Evolutionary conservation across 2,113 vertebrate genomes (phyloP).

Genomic region (Carollia perspicillata): DNA sequence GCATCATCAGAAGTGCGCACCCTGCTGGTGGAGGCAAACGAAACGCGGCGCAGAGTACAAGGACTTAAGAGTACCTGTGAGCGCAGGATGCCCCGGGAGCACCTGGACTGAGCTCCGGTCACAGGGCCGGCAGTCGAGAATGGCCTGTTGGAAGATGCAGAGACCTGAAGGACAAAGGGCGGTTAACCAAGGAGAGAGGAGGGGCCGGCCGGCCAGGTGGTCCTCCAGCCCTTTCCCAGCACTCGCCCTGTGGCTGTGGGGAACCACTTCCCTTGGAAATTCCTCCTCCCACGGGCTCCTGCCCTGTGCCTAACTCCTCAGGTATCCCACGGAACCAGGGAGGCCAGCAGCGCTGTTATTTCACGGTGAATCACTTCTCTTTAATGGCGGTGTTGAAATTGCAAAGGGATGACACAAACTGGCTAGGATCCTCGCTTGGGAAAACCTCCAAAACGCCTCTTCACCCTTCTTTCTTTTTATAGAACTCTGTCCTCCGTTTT

Average conservation of each 20-base stretch:
- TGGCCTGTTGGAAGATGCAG: not conserved
- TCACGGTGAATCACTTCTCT: slow-evolving; percentile 63
- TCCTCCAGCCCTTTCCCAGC: not conserved
- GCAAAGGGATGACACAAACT: slow-evolving; percentile 29
- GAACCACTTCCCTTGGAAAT: not conserved
- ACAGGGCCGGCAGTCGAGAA: not conserved
- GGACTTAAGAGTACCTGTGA: too few relatives aligned
- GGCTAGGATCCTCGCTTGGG: slow-evolving; percentile 56
- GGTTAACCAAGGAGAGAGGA: not conserved
- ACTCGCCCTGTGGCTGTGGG: not conserved
- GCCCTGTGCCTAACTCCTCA: not conserved
- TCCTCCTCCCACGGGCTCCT: not conserved
- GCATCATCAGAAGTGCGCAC: not conserved
- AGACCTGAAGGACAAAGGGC: not conserved
- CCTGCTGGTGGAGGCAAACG: not conserved
- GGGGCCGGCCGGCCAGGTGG: not conserved
- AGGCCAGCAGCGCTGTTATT: not conserved
- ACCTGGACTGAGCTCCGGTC: not conserved
- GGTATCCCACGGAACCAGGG: not conserved
- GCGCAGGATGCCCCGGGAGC: not conserved
- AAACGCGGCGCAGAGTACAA: not conserved
- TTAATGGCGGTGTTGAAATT: slow-evolving; percentile 43
- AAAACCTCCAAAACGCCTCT: slow-evolving; percentile 53
- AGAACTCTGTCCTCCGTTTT: slow-evolving; percentile 27
- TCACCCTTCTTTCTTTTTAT: slow-evolving; percentile 64